Base-by-base conservation (phyloP, 1,140 invertebrate genomes). In the Trissolcus basalis region DNA sequence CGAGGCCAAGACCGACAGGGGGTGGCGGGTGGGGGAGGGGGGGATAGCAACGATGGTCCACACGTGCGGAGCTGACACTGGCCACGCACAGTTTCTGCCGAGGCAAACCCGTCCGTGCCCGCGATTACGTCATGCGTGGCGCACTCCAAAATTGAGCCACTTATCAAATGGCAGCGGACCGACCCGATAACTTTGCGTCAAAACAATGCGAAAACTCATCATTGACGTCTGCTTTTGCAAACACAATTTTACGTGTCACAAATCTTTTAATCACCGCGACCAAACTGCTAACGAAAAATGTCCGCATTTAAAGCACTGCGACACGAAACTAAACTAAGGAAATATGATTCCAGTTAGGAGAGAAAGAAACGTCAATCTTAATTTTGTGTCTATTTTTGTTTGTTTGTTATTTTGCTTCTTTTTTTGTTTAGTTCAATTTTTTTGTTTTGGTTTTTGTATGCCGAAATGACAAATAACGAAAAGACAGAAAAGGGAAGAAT, bases 271-370 rank as follows among this genome's bases (percentile, higher is more conserved):
- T 47, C 16, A 50, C 10, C n/a, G 1, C 10, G 16, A 15, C 43
- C 55, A 19, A 50, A 33, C 6, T 27, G 19, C 19, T 27, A 32
- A 53, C 13, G 53, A 50, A 78, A 68, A 64, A 64, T 53, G 69
- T 68, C 73, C 63, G 72, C 73, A 68, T 71, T n/a, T 50, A 39
- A 60, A 65, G 59, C 58, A 61, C 45, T 73, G 63, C 60, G 75
- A n/a, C n/a, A 39, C 7, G 3, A 11, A 45, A 7, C 3, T 12
- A 3, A 13, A n/a, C 12, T n/a, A 8, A 12, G 5, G 3, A 12
- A 7, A 4, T 39, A 39, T 39, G 9, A 10, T 10, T 39, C 36
- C 36, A 39, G n/a, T n/a, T n/a, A n/a, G n/a, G n/a, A n/a, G n/a
- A n/a, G n/a, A n/a, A n/a, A n/a, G n/a, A n/a, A n/a, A n/a, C n/a